A percentile compares a stretch with the other conserved stretches of the same genome.
Evolutionary conservation across 2,888 invertebrate species (phyloP).

Genomic region (Trimorus sp.): DNA sequence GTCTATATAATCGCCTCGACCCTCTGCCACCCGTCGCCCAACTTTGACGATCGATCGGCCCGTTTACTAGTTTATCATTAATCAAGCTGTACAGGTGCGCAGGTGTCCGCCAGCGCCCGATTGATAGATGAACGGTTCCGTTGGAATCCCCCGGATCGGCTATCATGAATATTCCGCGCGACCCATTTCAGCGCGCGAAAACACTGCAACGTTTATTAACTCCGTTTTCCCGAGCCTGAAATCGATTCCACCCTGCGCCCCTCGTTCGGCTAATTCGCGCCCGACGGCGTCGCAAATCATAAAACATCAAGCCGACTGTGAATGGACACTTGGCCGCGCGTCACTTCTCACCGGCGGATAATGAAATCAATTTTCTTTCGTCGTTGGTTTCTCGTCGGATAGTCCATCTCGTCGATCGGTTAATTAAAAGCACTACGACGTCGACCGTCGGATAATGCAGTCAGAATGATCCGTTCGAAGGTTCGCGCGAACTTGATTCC

Average conservation of each 20-base stretch:
- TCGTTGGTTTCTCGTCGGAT: conserved; percentile 35
- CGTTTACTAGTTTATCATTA: conserved; percentile 77
- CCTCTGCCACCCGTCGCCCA: conserved; percentile 47
- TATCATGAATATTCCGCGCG: conserved; percentile 50
- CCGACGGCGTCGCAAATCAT: conserved; percentile 38
- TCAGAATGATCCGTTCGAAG: conserved; percentile 6
- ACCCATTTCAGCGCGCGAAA: conserved; percentile 49
- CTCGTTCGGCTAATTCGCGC: conserved; percentile 19
- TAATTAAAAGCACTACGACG: conserved; percentile 50
- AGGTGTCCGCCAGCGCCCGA: conserved; percentile 73
- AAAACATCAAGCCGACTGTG: conserved; percentile 39
- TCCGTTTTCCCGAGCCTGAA: conserved; percentile 33
- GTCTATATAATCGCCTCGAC: conserved; percentile 46
- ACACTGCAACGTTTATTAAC: conserved; percentile 51
- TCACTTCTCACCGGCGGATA: conserved; percentile 41
- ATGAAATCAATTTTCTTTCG: conserved; percentile 53
- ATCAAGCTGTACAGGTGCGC: conserved; percentile 75
- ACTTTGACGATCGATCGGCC: conserved; percentile 72
- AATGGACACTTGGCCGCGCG: conserved; percentile 25
- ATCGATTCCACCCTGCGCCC: conserved; percentile 10
- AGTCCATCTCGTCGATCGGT: conserved; percentile 22
- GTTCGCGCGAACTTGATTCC: too few relatives aligned
- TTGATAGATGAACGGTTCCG: conserved; percentile 75
- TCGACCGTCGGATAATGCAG: conserved; percentile 36
- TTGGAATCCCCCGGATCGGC: conserved; percentile 45